Evolutionary conservation across 2,113 vertebrate species (phyloP), one percentile per base, ranked within the genome.

Genomic region (Pseudorhombus dupliciocellatus): DNA sequence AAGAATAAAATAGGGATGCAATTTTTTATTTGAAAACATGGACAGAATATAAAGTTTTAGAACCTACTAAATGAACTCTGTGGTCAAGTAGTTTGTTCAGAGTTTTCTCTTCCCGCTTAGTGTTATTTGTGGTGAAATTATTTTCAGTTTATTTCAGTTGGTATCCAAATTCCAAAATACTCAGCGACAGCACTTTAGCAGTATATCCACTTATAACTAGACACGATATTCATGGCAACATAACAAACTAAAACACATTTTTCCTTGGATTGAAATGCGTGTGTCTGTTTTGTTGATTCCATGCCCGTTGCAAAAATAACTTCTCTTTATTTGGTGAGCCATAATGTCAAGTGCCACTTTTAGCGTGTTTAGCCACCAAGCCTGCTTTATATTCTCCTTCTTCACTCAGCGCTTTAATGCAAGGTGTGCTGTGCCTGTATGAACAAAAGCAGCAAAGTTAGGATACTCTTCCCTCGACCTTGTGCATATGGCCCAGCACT

Each of bases 311-410:
- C 15, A 71, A 28, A 66, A 68, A 58, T 74, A 57, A 1, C 57
- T 26, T 53, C 28, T 65, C 28, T 77, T 25, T 30, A 44, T 60
- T 62, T 68, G 15, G 18, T 44, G 68, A 70, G 46, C 40, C 25
- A 58, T 30, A 58, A 69, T 40, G 34, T 54, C n/a, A 54, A 68
- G 25, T 24, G 50, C 61, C 7, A 15, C 61, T 51, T 14, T 15
- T 12, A 61, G 21, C 53, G 46, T 25, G 53, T 57, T 63, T 11
- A 48, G 60, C 80, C 57, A 59, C 34, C 22, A 57, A 78, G 66
- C n/a, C 61, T 57, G 28, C 46, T 75, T 65, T 50, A 28, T 54
- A 10, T 48, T 65, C 16, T 58, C 18, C 54, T 61, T 25, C 34
- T 34, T 54, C 53, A 52, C 25, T 37, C 44, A 52, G 25, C 0